Base-by-base conservation (phyloP, 2,797 vertebrate species). In the Erethizon dorsatum region DNA sequence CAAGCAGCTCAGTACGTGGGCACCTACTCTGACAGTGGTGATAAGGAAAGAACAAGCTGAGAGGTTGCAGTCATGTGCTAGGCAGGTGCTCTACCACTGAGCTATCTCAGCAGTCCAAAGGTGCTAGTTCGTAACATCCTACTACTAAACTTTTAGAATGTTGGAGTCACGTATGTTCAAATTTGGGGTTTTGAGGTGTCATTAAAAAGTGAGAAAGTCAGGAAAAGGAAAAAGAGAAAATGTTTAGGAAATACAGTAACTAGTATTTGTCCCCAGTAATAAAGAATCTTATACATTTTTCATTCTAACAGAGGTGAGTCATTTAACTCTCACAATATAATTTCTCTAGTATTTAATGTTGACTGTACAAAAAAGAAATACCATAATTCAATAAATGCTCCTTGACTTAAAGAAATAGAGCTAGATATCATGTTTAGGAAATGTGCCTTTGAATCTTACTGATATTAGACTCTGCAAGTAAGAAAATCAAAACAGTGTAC, bases 311-410 rank as follows among this genome's bases (percentile, higher is more conserved):
- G 41, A 52, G 17, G 3, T 26, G 47, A 86, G 33, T 45, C 24
- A 83, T 89, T 95, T 83, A 47, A 2, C 8, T 61, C 17, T 33
- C 24, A 65, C 1, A 8, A n/a, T n/a, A 22, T 61, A 50, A 67
- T 87, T 85, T 50, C 37, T 14, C 12, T 73, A 61, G 5, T 65
- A 67, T 50, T 69, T 52, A 89, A 5, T 83, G 18, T 57, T 79
- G 65, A 90, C 73, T 83, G 75, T 12, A 89, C 11, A 79, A 45
- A 54, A 83, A 83, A 83, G 15, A 84, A 88, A 84, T 69, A 84
- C 75, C 57, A 47, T 13, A 11, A 88, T 85, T 2, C 4, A 94
- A 63, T 63, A 83, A 80, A 41, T 69, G 1, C 1, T 26, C 37
- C 33, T 73, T 83, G 45, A 47, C n/a, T 65, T 90, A 28, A 97